Conservation (phyloP, 2,888 invertebrate species). For the Hybos culiciformis region DNA sequence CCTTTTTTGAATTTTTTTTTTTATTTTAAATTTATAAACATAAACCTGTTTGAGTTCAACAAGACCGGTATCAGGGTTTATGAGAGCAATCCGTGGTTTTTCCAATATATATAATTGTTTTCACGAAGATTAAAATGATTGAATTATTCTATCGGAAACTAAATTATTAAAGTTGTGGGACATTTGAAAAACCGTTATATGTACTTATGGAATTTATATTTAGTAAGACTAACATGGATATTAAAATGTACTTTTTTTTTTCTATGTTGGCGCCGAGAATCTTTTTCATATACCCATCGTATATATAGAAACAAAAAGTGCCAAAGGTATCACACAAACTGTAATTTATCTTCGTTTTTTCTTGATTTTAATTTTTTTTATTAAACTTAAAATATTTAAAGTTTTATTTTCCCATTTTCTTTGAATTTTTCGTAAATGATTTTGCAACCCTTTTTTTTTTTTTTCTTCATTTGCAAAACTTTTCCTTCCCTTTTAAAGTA, state of each 20-base stretch:
- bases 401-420: not conserved
- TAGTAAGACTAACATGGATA: slow-evolving; percentile 11
- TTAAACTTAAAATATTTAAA: not conserved
- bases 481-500: slow-evolving; percentile 18
- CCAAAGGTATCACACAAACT: slow-evolving; percentile 22
- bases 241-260: slow-evolving; percentile 13
- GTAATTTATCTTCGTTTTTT: slow-evolving; percentile 16
- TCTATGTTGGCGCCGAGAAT: slow-evolving; percentile 19
- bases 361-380: not conserved
- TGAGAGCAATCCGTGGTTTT: no score
- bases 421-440: not conserved
- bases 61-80: no score
- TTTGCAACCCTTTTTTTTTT: slow-evolving; percentile 9
- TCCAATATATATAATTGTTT: not conserved
- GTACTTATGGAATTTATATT: slow-evolving; percentile 19
- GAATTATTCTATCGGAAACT: no score
- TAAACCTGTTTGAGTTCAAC: no score
- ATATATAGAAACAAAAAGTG: slow-evolving; percentile 20
- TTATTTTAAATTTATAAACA: no score
- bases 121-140: not conserved
- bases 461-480: slow-evolving; percentile 19
- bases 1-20: no score
- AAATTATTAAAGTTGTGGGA: slow-evolving; percentile 17
- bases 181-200: slow-evolving; percentile 18
- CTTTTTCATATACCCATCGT: slow-evolving; percentile 15